phyloP scores from a whole-genome alignment of 92 coral and sea anemone genomes.

The Zoanthus solanderi region DNA sequence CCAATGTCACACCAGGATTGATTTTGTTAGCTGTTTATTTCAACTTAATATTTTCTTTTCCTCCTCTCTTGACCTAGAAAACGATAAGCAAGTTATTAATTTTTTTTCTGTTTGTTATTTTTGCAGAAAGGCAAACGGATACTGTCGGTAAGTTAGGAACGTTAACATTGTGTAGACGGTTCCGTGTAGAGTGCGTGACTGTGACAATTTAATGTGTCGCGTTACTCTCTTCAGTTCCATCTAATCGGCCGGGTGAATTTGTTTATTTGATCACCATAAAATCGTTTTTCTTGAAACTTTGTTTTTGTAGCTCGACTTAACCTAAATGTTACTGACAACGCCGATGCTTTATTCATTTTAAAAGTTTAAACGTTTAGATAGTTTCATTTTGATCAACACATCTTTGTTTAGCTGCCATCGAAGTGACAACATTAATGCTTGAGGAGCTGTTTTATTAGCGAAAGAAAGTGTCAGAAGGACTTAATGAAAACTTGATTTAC shows the following conservation, averaged over 20 bases:
- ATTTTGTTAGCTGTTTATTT: neutral
- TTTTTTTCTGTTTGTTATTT: neutral
- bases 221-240: neutral
- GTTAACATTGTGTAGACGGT: too few species aligned
- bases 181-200: neutral
- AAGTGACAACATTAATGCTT: too few species aligned
- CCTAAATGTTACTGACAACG: too few species aligned
- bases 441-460: too few species aligned
- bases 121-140: constrained; percentile 81
- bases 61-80: neutral
- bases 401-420: too few species aligned
- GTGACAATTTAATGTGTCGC: neutral
- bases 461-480: too few species aligned
- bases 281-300: neutral
- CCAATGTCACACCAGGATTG: neutral
- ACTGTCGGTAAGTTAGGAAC: constrained; percentile 64
- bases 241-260: neutral
- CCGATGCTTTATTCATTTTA: too few species aligned
- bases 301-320: too few species aligned
- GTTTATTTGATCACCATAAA: neutral
- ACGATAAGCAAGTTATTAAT: neutral
- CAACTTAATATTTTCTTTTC: neutral
- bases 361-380: too few species aligned
- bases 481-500: too few species aligned
- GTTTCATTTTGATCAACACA: too few species aligned